Percentiles rank a stretch among this genome's conserved stretches.
Evolutionary conservation across 2,797 vertebrate species (phyloP).

Genomic region (Spinus pinus): DNA sequence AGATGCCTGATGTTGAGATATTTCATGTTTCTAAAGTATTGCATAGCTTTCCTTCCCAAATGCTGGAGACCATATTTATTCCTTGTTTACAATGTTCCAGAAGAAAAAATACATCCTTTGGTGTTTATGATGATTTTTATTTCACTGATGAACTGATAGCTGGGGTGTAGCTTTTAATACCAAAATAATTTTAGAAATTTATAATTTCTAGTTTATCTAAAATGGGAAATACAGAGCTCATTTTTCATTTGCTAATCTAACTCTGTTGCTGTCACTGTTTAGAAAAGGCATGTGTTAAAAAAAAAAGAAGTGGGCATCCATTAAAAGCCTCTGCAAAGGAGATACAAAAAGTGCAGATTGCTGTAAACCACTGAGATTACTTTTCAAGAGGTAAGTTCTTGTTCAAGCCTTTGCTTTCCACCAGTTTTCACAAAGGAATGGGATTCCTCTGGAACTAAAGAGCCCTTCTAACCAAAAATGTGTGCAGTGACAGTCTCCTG

Average conservation of each 20-base stretch:
- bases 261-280: neutral
- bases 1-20: neutral
- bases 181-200: neutral
- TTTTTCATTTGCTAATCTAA: slow-evolving; percentile 35
- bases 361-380: neutral
- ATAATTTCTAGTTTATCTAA: slow-evolving; percentile 10
- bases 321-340: neutral
- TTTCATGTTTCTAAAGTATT: neutral
- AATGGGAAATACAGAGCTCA: slow-evolving; percentile 1
- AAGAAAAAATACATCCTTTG: neutral
- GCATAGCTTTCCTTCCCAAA: neutral
- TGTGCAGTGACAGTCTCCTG: neutral
- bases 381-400: neutral
- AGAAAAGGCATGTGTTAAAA: neutral
- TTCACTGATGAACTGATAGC: slow-evolving; percentile 36
- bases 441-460: neutral
- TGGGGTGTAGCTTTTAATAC: neutral
- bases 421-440: neutral
- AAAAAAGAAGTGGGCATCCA: neutral
- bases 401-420: neutral
- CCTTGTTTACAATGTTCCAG: neutral
- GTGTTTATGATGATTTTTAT: neutral
- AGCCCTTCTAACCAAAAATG: neutral
- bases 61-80: neutral
- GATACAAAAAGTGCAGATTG: neutral